These are phyloP conservation scores for Auanema freiburgensis DNA, from an alignment of 2,888 invertebrate genomes.

Conservation along the genomic window DNA sequence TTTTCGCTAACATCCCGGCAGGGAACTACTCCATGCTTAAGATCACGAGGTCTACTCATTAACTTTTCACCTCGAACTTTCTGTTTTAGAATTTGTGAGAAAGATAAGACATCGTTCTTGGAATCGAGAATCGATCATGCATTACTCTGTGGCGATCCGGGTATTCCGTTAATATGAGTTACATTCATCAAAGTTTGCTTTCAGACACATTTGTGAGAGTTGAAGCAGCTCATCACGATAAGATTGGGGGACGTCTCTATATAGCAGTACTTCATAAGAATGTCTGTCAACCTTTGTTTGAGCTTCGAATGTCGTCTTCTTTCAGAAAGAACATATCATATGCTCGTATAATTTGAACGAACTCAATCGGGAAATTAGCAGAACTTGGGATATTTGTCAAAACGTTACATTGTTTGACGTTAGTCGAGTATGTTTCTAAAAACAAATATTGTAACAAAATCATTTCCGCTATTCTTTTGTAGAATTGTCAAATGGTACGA, in stretches of 20 bases:
- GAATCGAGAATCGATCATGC: slow-evolving; percentile 18
- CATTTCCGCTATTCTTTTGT: background rate
- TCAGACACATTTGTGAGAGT: slow-evolving; percentile 20
- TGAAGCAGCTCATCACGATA: slow-evolving; percentile 28
- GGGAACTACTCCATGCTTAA: too few species aligned
- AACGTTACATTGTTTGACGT: slow-evolving; percentile 18
- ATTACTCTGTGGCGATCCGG: slow-evolving; percentile 4
- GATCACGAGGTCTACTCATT: too few species aligned
- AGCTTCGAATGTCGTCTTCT: background rate
- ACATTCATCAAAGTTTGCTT: background rate
- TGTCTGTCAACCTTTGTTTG: background rate
- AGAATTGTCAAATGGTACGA: slow-evolving; percentile 10
- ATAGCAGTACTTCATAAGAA: slow-evolving; percentile 18
- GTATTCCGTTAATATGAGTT: background rate
- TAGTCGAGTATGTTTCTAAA: slow-evolving; percentile 5
- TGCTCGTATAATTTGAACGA: slow-evolving; percentile 25
- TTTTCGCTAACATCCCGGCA: too few species aligned
- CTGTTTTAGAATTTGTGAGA: slow-evolving; percentile 9
- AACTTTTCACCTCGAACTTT: background rate
- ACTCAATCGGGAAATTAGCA: slow-evolving; percentile 24
- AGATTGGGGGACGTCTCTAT: slow-evolving; percentile 11
- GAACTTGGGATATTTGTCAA: slow-evolving; percentile 34
- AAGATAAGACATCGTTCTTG: slow-evolving; percentile 8
- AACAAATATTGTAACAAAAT: background rate
- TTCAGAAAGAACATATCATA: slow-evolving; percentile 12